Base-by-base conservation (phyloP, 2,113 vertebrate genomes). In the Hippocampus guttulatus region DNA sequence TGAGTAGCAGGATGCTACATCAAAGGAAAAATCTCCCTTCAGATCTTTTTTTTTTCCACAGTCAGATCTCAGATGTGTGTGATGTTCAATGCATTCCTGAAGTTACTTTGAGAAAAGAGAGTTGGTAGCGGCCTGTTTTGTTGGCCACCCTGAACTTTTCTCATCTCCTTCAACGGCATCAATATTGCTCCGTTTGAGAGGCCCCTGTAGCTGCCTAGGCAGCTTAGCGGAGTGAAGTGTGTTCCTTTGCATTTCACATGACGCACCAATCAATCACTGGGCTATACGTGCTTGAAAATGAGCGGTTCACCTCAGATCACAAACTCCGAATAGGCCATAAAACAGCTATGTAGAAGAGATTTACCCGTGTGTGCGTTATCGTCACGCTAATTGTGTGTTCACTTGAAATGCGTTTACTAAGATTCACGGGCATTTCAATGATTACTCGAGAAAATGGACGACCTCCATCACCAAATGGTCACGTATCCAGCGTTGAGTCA, bases 261-360 rank as follows among this genome's bases (percentile, higher is more conserved):
- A 54, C 67, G 12, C 64, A 69, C 72, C 60, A 41, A 68, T 60
- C 64, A 77, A 74, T n/a, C 8, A 71, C 83, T 87, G 85, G 87
- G 83, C 78, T 67, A 38, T 0, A 49, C 63, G 66, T 52, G 20
- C 54, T 60, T 71, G 54, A 65, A 73, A 75, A 58, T 9, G 43
- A 47, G 71, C 40, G 69, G 9, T 11, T 75, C 60, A 73, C 1
- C 3, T 61, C 60, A 63, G 51, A 81, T 10, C 0, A 18, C 43
- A 69, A 9, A 68, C 38, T 45, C 51, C 52, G 23, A 55, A 55
- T 55, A 23, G n/a, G 21, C 21, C 52, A 23, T 11, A n/a, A 55
- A 55, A 23, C 52, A 23, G 21, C 9, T n/a, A 55, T 55, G 21
- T 10, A 23, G 21, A 23, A 55, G 8, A 55, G 3, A 23, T 55